Base-by-base conservation (phyloP, 2,888 invertebrate species). In the Brachycybe producta region DNA sequence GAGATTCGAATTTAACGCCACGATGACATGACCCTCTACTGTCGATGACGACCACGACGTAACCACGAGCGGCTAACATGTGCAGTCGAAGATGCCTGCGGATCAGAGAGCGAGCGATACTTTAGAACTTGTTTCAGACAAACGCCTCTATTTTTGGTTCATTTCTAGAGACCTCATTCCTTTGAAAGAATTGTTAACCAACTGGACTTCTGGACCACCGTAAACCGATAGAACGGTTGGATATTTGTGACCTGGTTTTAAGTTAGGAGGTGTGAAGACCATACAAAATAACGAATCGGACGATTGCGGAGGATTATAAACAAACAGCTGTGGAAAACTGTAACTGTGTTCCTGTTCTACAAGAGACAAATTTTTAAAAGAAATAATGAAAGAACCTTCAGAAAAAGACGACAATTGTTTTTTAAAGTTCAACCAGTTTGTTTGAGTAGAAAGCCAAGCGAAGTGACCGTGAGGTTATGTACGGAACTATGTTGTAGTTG, bases 191-290 rank as follows among this genome's bases (percentile, higher is more conserved):
- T 98, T 97, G 49, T 87, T 86, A 53, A 98, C 97, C 34, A 94
- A 77, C 71, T 99, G 97, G 42, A 97, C 92, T 67, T 95, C 94
- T 0, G 98, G 98, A 0, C 98, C 98, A 2, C 94, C 98, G 66
- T 98, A 99, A 48, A 99, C 88, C 68, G 92, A 91, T 44, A 97
- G 75, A 53, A 98, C 82, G 15, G 92, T 91, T 1, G 98, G 95
- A 71, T 91, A 90, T 54, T 82, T 78, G 13, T 69, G 67, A 5
- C 76, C 77, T 1, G 72, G 70, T 54, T 67, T 61, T 58, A 66
- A 67, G 64, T 78, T 76, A 62, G 80, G 79, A 2, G 86, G 87
- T 61, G 85, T 83, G 71, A 91, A 92, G 56, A 92, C 80, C 79
- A 94, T 84, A 40, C 92, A 90, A 61, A 84, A 81, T 51, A 86